These are phyloP conservation scores for Pseudochaenichthys georgianus DNA, from an alignment of 2,797 vertebrate species.

Conservation along the genomic window DNA sequence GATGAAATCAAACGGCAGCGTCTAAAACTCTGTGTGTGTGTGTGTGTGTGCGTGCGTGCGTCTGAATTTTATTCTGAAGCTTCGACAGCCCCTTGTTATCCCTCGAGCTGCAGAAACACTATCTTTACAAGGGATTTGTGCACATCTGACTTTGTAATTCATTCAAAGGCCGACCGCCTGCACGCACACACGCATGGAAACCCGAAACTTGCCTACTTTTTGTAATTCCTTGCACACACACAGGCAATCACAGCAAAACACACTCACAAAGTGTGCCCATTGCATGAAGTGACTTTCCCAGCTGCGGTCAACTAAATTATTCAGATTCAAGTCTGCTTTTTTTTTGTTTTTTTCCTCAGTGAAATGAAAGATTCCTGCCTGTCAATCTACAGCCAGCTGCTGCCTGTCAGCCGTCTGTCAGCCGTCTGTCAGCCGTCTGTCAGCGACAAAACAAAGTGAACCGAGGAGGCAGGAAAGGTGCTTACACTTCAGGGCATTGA, in stretches of 20 bases:
- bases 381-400: slow-evolving; percentile 68
- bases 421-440: slow-evolving; percentile 51
- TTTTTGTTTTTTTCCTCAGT: slow-evolving; percentile 33
- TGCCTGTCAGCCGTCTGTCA: slow-evolving; percentile 47
- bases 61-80: slow-evolving; percentile 29
- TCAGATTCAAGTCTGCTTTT: slow-evolving; percentile 65
- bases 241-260: slow-evolving; percentile 50
- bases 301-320: slow-evolving; percentile 76
- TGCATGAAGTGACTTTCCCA: slow-evolving; percentile 73
- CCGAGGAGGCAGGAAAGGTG: slow-evolving; percentile 46
- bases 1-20: slow-evolving; percentile 56
- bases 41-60: slow-evolving; percentile 17
- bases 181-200: slow-evolving; percentile 3
- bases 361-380: slow-evolving; percentile 59
- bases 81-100: slow-evolving; percentile 64
- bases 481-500: slow-evolving; percentile 37
- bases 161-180: slow-evolving; percentile 28
- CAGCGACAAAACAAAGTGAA: slow-evolving; percentile 39
- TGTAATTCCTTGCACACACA: slow-evolving; percentile 35
- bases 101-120: slow-evolving; percentile 47
- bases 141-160: slow-evolving; percentile 76
- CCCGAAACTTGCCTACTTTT: slow-evolving; percentile 32
- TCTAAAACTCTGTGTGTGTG: slow-evolving; percentile 9
- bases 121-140: slow-evolving; percentile 66
- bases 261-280: slow-evolving; percentile 62